Percentiles rank a stretch among this genome's conserved stretches.
Conservation (phyloP, 2,797 vertebrate species). For the Octomys mimax region DNA sequence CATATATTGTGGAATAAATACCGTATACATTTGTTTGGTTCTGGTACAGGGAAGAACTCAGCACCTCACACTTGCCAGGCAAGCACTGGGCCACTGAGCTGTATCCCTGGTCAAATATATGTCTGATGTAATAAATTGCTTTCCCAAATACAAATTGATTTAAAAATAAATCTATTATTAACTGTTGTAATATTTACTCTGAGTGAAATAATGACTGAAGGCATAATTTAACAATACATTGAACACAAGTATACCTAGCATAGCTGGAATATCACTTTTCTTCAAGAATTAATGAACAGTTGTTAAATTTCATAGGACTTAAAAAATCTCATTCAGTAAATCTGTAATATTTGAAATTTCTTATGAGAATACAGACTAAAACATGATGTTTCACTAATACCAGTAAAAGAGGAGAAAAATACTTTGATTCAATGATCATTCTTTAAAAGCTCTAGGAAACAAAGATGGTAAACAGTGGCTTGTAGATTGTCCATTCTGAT, state of each 20-base stretch:
- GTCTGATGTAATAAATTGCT: constrained; percentile 1
- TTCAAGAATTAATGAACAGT: neutral
- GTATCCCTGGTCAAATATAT: neutral
- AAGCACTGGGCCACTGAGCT: too few species aligned
- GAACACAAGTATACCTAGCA: neutral
- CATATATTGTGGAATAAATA: neutral
- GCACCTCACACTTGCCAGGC: too few species aligned
- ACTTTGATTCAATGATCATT: neutral
- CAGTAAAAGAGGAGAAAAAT: neutral
- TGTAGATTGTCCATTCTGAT: neutral
- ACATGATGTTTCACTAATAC: neutral
- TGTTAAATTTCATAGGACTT: neutral
- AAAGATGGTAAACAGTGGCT: neutral
- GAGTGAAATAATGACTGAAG: neutral
- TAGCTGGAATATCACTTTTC: neutral
- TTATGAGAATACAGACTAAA: constrained; percentile 12
- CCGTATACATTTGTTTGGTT: neutral
- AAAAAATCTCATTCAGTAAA: neutral
- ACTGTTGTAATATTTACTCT: neutral
- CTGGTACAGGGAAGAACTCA: too few species aligned
- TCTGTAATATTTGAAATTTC: neutral
- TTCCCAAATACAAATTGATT: neutral
- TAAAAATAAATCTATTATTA: neutral
- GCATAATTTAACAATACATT: neutral
- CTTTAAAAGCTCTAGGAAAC: neutral